phyloP scores from a whole-genome alignment of 2,797 vertebrate species.

The Mastacembelus armatus region DNA sequence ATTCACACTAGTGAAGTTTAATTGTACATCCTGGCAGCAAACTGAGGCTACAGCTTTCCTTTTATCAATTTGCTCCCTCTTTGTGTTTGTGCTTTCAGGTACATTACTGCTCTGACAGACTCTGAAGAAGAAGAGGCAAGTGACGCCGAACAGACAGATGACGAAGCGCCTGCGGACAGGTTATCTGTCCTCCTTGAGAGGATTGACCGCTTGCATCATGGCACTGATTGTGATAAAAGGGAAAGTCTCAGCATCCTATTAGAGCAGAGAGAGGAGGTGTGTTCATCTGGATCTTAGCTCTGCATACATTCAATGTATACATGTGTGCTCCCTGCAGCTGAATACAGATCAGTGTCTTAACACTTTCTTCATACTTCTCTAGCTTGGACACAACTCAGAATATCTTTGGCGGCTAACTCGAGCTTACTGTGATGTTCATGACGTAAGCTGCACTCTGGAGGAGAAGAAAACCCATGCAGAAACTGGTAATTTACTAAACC shows the following conservation, averaged over 20 bases:
- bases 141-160: slow-evolving; percentile 52
- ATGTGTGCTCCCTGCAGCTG: neutral
- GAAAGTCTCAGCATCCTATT: slow-evolving; percentile 86
- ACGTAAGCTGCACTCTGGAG: slow-evolving; percentile 83
- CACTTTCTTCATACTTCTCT: slow-evolving; percentile 9
- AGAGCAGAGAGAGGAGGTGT: slow-evolving; percentile 87
- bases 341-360: neutral
- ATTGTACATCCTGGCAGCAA: slow-evolving; percentile 14
- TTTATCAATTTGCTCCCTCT: neutral
- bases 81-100: slow-evolving; percentile 81
- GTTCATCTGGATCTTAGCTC: neutral
- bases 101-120: slow-evolving; percentile 93
- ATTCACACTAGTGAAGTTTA: slow-evolving; percentile 9
- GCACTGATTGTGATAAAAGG: slow-evolving; percentile 85
- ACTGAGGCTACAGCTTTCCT: neutral
- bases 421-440: slow-evolving; percentile 91
- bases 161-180: slow-evolving; percentile 73
- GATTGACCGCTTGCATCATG: slow-evolving; percentile 85
- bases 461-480: slow-evolving; percentile 90
- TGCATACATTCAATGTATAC: too few relatives aligned
- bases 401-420: slow-evolving; percentile 94
- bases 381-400: slow-evolving; percentile 87
- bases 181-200: slow-evolving; percentile 83
- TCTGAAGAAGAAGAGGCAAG: slow-evolving; percentile 82
- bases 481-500: slow-evolving; percentile 82